Base-by-base conservation (phyloP, 2,113 vertebrate species). In the Conger conger region DNA sequence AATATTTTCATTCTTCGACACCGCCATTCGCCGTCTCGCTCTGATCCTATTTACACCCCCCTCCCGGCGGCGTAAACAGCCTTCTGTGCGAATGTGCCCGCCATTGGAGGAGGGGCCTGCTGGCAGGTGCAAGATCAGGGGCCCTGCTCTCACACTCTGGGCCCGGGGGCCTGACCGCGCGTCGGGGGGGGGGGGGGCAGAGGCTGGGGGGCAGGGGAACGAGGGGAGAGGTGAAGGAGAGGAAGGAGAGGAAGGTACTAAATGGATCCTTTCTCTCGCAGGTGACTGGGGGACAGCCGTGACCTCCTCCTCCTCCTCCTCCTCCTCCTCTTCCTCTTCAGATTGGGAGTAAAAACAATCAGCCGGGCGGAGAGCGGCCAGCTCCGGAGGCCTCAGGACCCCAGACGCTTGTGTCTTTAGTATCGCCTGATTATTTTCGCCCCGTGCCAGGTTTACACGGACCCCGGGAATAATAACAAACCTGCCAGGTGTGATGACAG, bases 1-100 rank as follows among this genome's bases (percentile, higher is more conserved):
- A 98, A 98, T 97, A 97, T 97, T 98, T 97, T 96, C 94, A 95
- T 96, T 97, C 95, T 93, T 93, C 93, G 88, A 91, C 93, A 93
- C 94, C 92, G 95, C 94, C 93, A 93, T 96, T 95, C 93, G 93
- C 91, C 91, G 93, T 94, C 92, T 92, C 92, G 90, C 93, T 86
- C 91, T 94, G 94, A 95, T 94, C 93, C 91, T 95, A 93, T 95
- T 95, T 95, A 88, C 89, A 91, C 90, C 91, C 90, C 83, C 86
- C 91, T 90, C n/a, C n/a, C n/a, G n/a, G n/a, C n/a, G 92, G 90
- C 88, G 91, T 95, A 96, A 97, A 96, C 93, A 96, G 95, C 97
- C 97, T 97, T 93, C 96, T 90, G 96, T 97, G 94, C 93, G 90
- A 88, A 90, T 89, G 92, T 86, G n/a, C n/a, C 20, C 40, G 78